Evolutionary conservation across 2,888 invertebrate species (phyloP), one percentile per base, ranked within the genome.

Genomic region (Phania funesta): DNA sequence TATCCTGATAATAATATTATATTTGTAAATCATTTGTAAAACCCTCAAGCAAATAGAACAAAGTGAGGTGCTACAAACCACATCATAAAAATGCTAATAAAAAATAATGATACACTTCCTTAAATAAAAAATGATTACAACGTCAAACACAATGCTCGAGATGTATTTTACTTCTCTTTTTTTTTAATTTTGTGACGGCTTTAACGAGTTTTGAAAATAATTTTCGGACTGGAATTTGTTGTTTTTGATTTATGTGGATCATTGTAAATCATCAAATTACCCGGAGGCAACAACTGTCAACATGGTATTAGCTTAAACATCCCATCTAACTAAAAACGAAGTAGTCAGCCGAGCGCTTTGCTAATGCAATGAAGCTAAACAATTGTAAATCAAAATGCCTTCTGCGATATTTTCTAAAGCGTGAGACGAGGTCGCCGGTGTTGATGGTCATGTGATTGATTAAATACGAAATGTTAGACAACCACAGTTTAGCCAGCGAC

Each of bases 231-330:
- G 22, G 7, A 46, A 60, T n/a, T 32, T 76, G 20, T 44, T 58
- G n/a, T 56, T 29, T 64, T 52, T 9, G 35, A 9, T 52, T 68
- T 20, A 22, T 26, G 46, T 32, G 44, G 26, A 76, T 67, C 64
- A 73, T 73, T 56, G 64, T 65, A 78, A 78, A 78, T 82, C 78
- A 70, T 65, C 58, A 75, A 74, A 75, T 65, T 62, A 65, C 46
- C 80, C 68, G 26, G 26, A 75, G 78, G 82, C 82, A 24, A 75
- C 64, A 70, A 78, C 82, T 82, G 82, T 82, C 82, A 82, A 64
- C 82, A 75, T 70, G 70, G 70, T 38, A 82, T 82, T 82, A 82
- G 78, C 74, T 70, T n/a, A 68, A 78, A 52, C 71, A 58, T 18
- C 13, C 46, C 29, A 67, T 24, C 18, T 18, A 56, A 46, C 41